Evolutionary conservation across 2,888 invertebrate genomes (phyloP).

Genomic region (Drosophila borealis): DNA sequence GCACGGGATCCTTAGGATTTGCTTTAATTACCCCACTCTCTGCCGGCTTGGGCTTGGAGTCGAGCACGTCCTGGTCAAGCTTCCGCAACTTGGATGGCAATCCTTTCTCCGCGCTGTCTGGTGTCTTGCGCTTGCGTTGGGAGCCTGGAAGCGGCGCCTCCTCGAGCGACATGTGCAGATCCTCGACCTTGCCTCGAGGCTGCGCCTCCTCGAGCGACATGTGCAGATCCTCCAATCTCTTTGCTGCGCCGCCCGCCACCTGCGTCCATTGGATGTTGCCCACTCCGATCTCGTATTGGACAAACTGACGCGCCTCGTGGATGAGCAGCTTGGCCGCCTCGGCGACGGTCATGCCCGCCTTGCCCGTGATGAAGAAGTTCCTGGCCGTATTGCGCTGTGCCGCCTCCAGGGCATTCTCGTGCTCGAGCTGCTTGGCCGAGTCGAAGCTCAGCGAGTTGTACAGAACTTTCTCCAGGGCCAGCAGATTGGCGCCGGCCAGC

Average conservation of each 20-base stretch:
- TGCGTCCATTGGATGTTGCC: slow-evolving; percentile 89
- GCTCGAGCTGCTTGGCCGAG: slow-evolving; percentile 90
- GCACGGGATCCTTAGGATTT: background rate
- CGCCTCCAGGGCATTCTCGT: slow-evolving; percentile 88
- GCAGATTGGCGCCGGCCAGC: slow-evolving; percentile 90
- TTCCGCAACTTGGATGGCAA: slow-evolving; percentile 25
- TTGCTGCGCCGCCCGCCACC: too few species aligned
- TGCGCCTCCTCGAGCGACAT: slow-evolving; percentile 60
- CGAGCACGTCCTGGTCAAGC: slow-evolving; percentile 4
- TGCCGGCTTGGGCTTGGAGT: background rate
- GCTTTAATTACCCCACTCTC: background rate
- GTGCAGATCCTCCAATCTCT: slow-evolving; percentile 33
- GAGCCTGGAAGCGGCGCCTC: slow-evolving; percentile 18
- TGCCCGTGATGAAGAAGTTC: slow-evolving; percentile 92
- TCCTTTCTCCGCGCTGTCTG: slow-evolving; percentile 3
- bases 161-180: slow-evolving; percentile 63
- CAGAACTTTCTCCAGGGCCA: slow-evolving; percentile 91
- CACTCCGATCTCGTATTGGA: slow-evolving; percentile 91
- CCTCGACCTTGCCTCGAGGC: background rate
- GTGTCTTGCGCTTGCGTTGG: slow-evolving; percentile 43
- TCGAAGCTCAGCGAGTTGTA: slow-evolving; percentile 93
- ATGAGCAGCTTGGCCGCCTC: slow-evolving; percentile 93
- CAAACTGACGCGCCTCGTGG: slow-evolving; percentile 90
- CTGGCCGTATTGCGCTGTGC: slow-evolving; percentile 89
- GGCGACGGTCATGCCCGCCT: slow-evolving; percentile 91